These are phyloP conservation scores for Malthinus seriepunctatus DNA, from an alignment of 2,888 invertebrate genomes.

Conservation along the genomic window DNA sequence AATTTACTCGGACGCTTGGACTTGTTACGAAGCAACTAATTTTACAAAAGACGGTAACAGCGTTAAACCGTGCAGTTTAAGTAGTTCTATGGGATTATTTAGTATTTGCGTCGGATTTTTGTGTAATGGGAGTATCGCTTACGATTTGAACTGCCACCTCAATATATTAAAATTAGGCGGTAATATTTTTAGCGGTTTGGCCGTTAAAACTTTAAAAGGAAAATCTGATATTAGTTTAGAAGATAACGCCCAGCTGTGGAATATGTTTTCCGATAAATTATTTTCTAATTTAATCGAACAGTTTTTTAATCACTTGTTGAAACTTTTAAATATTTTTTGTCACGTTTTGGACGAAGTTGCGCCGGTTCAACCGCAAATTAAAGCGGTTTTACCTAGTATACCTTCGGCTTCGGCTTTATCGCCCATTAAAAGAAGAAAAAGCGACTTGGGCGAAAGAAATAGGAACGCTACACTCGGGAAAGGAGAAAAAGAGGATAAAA, in stretches of 20 bases:
- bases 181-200: constrained; percentile 60
- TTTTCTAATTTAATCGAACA: constrained; percentile 64
- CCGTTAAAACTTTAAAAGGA: constrained; percentile 32
- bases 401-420: constrained; percentile 54
- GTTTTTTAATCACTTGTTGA: constrained; percentile 68
- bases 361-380: constrained; percentile 58
- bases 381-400: constrained; percentile 62
- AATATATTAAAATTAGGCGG: constrained; percentile 59
- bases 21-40: constrained; percentile 49
- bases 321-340: constrained; percentile 73
- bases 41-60: constrained; percentile 16
- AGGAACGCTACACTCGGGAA: constrained; percentile 38
- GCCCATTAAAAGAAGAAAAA: constrained; percentile 54
- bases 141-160: constrained; percentile 59
- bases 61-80: constrained; percentile 23
- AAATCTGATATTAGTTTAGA: constrained; percentile 37
- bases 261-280: constrained; percentile 51
- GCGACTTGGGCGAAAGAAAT: constrained; percentile 48
- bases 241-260: constrained; percentile 43
- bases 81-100: constrained; percentile 45
- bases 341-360: constrained; percentile 75
- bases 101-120: constrained; percentile 53
- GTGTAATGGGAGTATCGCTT: constrained; percentile 56
- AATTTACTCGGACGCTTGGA: constrained; percentile 69
- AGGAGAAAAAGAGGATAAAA: constrained; percentile 47